Conservation (phyloP, 2,888 invertebrate genomes). For the Ceramica pisi region DNA sequence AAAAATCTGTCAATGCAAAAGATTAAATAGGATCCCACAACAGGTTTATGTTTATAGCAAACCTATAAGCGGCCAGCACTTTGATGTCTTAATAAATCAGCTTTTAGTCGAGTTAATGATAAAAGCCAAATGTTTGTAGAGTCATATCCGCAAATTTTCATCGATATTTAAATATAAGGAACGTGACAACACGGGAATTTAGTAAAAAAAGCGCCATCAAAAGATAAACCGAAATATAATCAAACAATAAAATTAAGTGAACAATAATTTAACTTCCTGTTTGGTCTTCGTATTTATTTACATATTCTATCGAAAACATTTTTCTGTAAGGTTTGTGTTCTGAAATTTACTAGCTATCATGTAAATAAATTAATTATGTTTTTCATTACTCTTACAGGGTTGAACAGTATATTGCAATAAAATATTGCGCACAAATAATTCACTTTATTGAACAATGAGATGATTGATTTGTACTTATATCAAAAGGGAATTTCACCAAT, state of each 20-base stretch:
- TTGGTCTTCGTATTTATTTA: conserved; percentile 11
- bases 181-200: conserved; percentile 43
- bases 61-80: conserved; percentile 32
- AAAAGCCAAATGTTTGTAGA: conserved; percentile 49
- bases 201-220: conserved; percentile 27
- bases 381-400: no score
- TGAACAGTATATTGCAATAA: no score
- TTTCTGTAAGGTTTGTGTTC: not conserved
- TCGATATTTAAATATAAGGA: conserved; percentile 40
- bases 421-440: no score
- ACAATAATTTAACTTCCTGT: conserved; percentile 27
- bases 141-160: conserved; percentile 49
- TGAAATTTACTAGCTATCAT: no score
- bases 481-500: no score
- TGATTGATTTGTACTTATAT: no score
- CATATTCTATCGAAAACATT: conserved; percentile 1
- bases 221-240: conserved; percentile 29
- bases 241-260: conserved; percentile 26
- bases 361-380: no score
- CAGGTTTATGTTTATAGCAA: not conserved
- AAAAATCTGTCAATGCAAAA: not conserved
- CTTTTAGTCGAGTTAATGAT: conserved; percentile 64
- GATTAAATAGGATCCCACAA: not conserved
- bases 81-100: conserved; percentile 48
- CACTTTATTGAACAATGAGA: no score